Base-by-base conservation (phyloP, 37 sponge, comb jelly and placozoan genomes). In the Agelas oroides region DNA sequence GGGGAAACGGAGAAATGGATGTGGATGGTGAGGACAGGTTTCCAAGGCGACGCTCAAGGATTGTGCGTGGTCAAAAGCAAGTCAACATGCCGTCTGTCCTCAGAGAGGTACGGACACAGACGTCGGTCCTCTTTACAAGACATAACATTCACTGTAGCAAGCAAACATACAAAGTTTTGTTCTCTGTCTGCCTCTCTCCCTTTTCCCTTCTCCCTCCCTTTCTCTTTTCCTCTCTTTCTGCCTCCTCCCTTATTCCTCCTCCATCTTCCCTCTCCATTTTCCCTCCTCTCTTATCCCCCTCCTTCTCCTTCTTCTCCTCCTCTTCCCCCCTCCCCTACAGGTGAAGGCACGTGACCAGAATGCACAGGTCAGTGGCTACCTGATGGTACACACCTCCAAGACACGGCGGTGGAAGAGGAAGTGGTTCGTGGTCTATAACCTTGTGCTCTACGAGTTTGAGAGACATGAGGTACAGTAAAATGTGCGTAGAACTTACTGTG, bases 301-400 rank as follows among this genome's bases (percentile, higher is more conserved):
- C 63, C 14, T 13, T 13, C 27, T 25, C 12, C 27, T 13, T 61
- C 11, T 2, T 3, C 63, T 5, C 63, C 27, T 14, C 11, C 63
- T 25, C 27, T 25, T 13, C 27, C 12, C 14, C n/a, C 27, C 63
- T 61, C n/a, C n/a, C n/a, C 12, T 61, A 23, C 36, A 90, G 86
- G 90, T 95, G 63, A 85, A 87, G 65, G 95, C 93, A 6, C 52
- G 93, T 21, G 95, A 95, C 46, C 86, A 80, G 68, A 89, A 73
- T 57, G 80, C 89, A 46, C 87, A 92, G 84, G 64, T 92, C 52
- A 87, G 93, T 64, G 95, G 90, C 57, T 95, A 95, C 80, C 90
- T 95, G n/a, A 70, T 56, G 23, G 37, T 36, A 28, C 65, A 79
- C 27, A 53, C 31, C 2, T 84, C 84, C 13, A 73, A 69, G 80